Percentiles rank a stretch among this genome's conserved stretches.
phyloP scores from a whole-genome alignment of 2,888 invertebrate species.

The Pristionchus fissidentatus region DNA sequence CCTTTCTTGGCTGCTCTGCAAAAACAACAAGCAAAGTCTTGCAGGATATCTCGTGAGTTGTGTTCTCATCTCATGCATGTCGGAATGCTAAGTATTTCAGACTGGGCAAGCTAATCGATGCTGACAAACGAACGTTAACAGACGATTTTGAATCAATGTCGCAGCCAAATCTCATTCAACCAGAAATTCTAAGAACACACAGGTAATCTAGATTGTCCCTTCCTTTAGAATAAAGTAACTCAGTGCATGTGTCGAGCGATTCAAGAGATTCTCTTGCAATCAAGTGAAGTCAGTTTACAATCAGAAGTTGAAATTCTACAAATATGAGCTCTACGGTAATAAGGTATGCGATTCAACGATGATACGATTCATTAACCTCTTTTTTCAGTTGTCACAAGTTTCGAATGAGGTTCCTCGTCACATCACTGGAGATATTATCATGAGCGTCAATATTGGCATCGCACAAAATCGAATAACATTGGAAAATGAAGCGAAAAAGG shows the following conservation, averaged over 20 bases:
- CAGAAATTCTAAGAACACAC: slow-evolving; percentile 34
- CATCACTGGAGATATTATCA: not conserved
- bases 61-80: not conserved
- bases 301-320: slow-evolving; percentile 7
- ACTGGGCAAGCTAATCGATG: slow-evolving; percentile 18
- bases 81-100: not conserved
- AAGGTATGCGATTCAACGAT: slow-evolving; percentile 25
- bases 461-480: not conserved
- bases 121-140: not conserved
- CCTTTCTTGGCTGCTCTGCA: slow-evolving; percentile 15
- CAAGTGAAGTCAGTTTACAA: not conserved
- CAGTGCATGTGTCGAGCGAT: slow-evolving; percentile 6
- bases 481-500: not conserved
- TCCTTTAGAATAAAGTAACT: not conserved
- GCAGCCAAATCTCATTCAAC: not conserved
- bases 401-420: not conserved
- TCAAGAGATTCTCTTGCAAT: not conserved
- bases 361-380: not conserved
- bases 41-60: slow-evolving; percentile 32
- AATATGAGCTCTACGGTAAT: slow-evolving; percentile 8
- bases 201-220: not conserved
- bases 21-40: not conserved
- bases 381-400: not conserved
- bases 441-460: not conserved
- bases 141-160: not conserved